Base-by-base conservation (phyloP, 2,888 invertebrate genomes). In the Conops quadrifasciatus region DNA sequence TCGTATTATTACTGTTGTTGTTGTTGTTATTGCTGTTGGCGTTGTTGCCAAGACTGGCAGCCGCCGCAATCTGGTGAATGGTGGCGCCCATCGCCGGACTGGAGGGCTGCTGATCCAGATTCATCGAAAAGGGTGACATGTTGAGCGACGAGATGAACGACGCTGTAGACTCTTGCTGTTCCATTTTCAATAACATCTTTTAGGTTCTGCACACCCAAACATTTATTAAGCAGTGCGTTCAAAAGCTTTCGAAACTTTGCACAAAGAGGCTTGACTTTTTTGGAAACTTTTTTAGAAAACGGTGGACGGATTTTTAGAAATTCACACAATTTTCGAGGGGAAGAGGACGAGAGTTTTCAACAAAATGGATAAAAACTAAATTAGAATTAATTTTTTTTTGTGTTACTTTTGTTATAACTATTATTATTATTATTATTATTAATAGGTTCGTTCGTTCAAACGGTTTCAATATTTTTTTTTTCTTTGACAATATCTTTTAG, bases 141-240 rank as follows among this genome's bases (percentile, higher is more conserved):
- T 93, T 94, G 84, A 94, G 90, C 88, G 94, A 93, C 90, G 94
- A 92, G 87, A 94, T 93, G 89, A 94, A 92, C 88, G 94, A 90
- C 89, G 93, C 91, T 87, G 90, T 89, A 79, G 90, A 88, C 87
- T 90, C 89, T 88, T 90, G 90, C 87, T 93, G 93, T 88, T 94
- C 94, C 94, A 94, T 94, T 88, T 91, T 91, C 88, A 91, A 91
- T 91, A 91, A 90, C 92, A 92, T 92, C 88, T 88, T 89, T 87
- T 82, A 77, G 7, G 26, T 36, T 36, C 36, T 9, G 9, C 4
- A 36, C 4, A n/a, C n/a, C n/a, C n/a, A n/a, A n/a, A n/a, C n/a
- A n/a, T n/a, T n/a, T n/a, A n/a, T n/a, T n/a, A n/a, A n/a, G n/a
- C n/a, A n/a, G n/a, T n/a, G n/a, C n/a, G n/a, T n/a, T n/a, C n/a